A percentile compares a stretch with the other conserved stretches of the same genome.
Evolutionary conservation across 2,113 vertebrate species (phyloP).

Genomic region (Limnothrissa miodon): DNA sequence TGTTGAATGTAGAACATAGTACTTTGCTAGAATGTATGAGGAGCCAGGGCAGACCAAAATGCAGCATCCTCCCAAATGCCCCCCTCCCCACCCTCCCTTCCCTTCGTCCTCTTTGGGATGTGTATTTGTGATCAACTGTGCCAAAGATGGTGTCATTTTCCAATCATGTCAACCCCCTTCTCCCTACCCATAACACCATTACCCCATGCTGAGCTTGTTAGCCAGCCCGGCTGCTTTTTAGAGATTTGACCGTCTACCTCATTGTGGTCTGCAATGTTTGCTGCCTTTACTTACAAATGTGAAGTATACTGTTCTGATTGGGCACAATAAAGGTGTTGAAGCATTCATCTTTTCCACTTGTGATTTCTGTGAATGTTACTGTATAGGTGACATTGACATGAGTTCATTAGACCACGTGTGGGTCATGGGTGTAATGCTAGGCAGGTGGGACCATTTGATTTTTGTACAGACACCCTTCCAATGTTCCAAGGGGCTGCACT

Average conservation of each 20-base stretch:
- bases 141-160: constrained; percentile 20
- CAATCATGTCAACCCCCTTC: neutral
- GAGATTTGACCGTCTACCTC: constrained; percentile 98
- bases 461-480: too few species aligned
- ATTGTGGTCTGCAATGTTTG: constrained; percentile 96
- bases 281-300: constrained; percentile 91
- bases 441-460: too few species aligned
- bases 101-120: constrained; percentile 74
- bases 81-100: constrained; percentile 61
- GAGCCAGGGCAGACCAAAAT: constrained; percentile 73
- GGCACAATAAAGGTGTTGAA: constrained; percentile 99
- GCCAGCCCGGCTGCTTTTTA: constrained; percentile 94
- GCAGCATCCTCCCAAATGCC: constrained; percentile 66
- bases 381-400: too few species aligned
- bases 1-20: constrained; percentile 74
- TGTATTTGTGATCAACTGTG: constrained; percentile 92
- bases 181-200: constrained; percentile 47
- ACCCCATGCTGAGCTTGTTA: constrained; percentile 86
- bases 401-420: too few species aligned
- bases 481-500: too few species aligned
- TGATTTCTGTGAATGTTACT: neutral
- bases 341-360: constrained; percentile 69
- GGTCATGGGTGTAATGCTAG: too few species aligned
- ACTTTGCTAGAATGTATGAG: constrained; percentile 65
- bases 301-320: constrained; percentile 89